Conservation (phyloP, 2,888 invertebrate genomes). For the Leptinotarsa haldemani region DNA sequence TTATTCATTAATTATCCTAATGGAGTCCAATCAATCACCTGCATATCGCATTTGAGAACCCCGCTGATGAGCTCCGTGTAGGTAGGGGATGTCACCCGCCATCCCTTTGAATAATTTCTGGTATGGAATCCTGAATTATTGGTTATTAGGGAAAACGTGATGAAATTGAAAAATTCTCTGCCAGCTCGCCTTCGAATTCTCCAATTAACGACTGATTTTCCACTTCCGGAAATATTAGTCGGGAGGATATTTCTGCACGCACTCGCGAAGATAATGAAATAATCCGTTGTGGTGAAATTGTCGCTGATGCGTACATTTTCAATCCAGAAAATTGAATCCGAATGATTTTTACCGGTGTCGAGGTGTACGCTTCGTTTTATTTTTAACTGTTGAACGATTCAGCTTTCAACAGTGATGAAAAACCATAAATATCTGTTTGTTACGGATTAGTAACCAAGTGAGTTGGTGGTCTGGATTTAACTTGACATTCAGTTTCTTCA, state of each 20-base stretch:
- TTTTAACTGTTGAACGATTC: too few relatives aligned
- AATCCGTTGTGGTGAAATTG: conserved; percentile 16
- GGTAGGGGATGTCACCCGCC: neutral
- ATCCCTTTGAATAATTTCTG: conserved; percentile 11
- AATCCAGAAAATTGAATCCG: neutral
- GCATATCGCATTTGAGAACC: neutral
- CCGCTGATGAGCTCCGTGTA: neutral
- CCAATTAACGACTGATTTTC: conserved; percentile 24
- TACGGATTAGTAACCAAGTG: too few relatives aligned
- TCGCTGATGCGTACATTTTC: neutral
- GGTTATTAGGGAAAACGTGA: conserved; percentile 21
- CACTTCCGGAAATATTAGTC: conserved; percentile 22
- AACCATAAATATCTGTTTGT: too few relatives aligned
- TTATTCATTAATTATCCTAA: neutral
- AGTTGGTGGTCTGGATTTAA: too few relatives aligned
- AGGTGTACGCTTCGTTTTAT: too few relatives aligned
- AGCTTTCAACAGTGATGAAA: too few relatives aligned
- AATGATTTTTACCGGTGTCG: neutral
- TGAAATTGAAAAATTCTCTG: conserved; percentile 22
- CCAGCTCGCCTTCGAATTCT: conserved; percentile 15
- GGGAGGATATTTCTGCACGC: conserved; percentile 20
- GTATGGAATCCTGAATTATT: conserved; percentile 13
- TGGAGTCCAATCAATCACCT: neutral
- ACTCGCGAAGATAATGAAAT: conserved; percentile 20
- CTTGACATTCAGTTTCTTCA: too few relatives aligned